Base-by-base conservation (phyloP, 2,888 invertebrate species). In the Cordylochernes scorpioides region DNA sequence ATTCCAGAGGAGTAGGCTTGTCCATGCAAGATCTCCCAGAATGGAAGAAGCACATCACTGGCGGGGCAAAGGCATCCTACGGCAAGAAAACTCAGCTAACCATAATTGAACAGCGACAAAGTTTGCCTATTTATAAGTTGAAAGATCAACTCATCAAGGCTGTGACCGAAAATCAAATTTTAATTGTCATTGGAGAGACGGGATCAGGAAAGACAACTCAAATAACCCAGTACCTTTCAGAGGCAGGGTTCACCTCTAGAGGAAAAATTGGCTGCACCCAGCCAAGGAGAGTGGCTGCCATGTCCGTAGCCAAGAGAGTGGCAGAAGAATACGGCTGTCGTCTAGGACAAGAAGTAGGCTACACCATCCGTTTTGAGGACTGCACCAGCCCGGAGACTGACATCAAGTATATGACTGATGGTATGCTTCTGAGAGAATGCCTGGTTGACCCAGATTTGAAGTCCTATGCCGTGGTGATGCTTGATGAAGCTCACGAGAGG, bases 321-420 rank as follows among this genome's bases (percentile, higher is more conserved):
- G 74, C 91, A 0, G 94, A 97, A 59, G 94, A 97, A 58, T 94
- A 77, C 55, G 97, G 94, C 31, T 91, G 91, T 51, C 64, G 88
- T 15, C 60, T 99, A 12, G 97, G 97, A 0, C 86, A 91, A 53
- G 88, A 91, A 59, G 82, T 35, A 24, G 97, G 97, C 2, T 99
- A 99, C 49, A 94, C 94, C 2, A 99, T 97, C 46, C 86, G 97
- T 51, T 99, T 99, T 49, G 97, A 97, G 51, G 97, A 99, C 54
- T 94, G 94, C 47, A 94, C 94, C 9, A 78, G 84, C 43, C 73
- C 78, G 0, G 94, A 97, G 55, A 99, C 97, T 0, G 68, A 74
- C 21, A 94, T 97, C 46, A 99, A 97, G 65, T 97, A 97, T 72
- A 94, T 97, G 94, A 99, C 97, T 44, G 97, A 99, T 50, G 97